Base-by-base conservation (phyloP, 2,113 vertebrate species). In the Garra rufa region DNA sequence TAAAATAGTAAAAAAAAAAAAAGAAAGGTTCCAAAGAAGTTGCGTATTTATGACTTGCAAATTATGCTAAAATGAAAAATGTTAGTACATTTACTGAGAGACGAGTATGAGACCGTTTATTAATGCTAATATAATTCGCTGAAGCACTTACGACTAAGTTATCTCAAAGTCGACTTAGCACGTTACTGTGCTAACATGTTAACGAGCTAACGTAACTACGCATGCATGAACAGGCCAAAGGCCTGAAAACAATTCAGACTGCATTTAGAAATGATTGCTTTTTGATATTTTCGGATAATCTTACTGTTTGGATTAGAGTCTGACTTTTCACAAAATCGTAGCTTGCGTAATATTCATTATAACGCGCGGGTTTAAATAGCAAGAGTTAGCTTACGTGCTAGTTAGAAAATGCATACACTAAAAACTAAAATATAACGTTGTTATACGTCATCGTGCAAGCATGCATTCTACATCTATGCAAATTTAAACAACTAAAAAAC, bases 181-280 rank as follows among this genome's bases (percentile, higher is more conserved):
- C n/a, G n/a, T n/a, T n/a, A n/a, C n/a, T n/a, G n/a, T n/a, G 76
- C 34, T 78, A 43, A 7, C 5, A 6, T 13, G 34, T 0, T 59
- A 59, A n/a, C 50, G 4, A n/a, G 34, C 76, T 77, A 77, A 34
- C 5, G 34, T 34, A 34, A 24, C 55, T 61, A 17, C 76, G 30
- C 52, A 59, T 24, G 55, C 21, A 61, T 43, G 13, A 61, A 78
- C 34, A 78, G 76, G 76, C 75, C 50, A 24, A 10, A 10, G 26
- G 48, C 76, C 34, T 3, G 11, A 77, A 41, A 8, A 21, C 19
- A 9, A 7, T 43, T 59, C 4, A 61, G 5, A 19, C n/a, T 30
- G 28, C 17, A 4, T 34, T 21, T 41, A 1, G 19, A 0, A 19
- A n/a, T n/a, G n/a, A 7, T 2, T 15, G 0, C 0, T 38, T 3